Percentiles rank a stretch among this genome's conserved stretches.
Conservation (phyloP, 2,113 vertebrate species). For the Prunella fulvescens region DNA sequence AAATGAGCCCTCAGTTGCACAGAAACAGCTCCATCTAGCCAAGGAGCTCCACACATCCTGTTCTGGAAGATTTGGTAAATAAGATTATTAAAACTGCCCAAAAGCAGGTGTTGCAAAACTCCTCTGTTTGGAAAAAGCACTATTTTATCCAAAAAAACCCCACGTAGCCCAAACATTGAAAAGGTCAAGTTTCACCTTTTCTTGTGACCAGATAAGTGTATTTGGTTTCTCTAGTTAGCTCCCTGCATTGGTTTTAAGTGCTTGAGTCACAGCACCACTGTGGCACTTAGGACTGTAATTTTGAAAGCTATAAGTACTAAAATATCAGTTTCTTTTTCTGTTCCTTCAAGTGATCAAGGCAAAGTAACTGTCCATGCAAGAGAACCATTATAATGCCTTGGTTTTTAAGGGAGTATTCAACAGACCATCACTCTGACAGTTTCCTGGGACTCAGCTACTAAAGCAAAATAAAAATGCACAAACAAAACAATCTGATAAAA, state of each 20-base stretch:
- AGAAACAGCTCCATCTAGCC: neutral
- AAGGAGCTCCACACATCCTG: neutral
- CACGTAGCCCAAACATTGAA: neutral
- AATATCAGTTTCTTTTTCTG: neutral
- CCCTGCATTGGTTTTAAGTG: fast-evolving
- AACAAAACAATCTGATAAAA: neutral
- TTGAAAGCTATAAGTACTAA: neutral
- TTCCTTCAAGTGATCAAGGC: neutral
- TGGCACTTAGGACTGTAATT: neutral
- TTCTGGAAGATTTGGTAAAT: neutral
- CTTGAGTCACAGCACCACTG: neutral
- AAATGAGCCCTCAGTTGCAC: neutral
- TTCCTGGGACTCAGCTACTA: neutral
- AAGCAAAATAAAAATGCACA: neutral
- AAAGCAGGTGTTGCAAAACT: neutral
- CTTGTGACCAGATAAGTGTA: neutral
- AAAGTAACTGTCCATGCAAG: neutral
- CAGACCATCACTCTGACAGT: neutral
- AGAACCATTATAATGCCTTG: neutral
- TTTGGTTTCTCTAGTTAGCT: neutral
- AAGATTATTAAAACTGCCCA: neutral
- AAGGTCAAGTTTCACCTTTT: neutral
- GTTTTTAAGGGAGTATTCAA: neutral
- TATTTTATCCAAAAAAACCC: neutral
- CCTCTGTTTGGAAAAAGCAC: neutral